Evolutionary conservation across 2,888 invertebrate genomes (phyloP).

Genomic region (Hyppa rectilinea): DNA sequence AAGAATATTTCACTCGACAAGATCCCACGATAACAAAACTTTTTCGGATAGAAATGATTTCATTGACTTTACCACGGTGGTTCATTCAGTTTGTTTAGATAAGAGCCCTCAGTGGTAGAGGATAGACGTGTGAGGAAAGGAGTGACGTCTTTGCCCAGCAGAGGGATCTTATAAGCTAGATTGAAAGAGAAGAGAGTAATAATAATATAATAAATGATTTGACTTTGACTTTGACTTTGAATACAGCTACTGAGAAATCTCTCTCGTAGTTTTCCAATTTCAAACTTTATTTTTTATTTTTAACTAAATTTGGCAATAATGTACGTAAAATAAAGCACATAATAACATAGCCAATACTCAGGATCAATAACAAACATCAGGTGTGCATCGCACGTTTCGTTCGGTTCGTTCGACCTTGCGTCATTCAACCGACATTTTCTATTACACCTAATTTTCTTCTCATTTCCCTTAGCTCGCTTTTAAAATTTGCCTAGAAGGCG

Average conservation of each 20-base stretch:
- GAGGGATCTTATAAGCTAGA: neutral
- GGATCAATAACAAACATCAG: constrained; percentile 5
- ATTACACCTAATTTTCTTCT: constrained; percentile 47
- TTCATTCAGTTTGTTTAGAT: neutral
- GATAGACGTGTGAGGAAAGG: neutral
- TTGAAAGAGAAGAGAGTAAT: neutral
- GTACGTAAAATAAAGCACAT: neutral
- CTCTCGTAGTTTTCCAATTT: neutral
- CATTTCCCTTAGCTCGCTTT: constrained; percentile 48
- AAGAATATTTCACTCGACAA: constrained; percentile 14
- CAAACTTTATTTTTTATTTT: too few species aligned
- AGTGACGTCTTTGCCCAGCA: neutral
- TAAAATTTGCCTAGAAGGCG: constrained; percentile 32
- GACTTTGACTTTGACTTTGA: too few species aligned
- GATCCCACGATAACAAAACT: neutral
- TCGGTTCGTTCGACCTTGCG: constrained; percentile 11
- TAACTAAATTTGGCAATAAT: neutral
- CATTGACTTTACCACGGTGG: neutral
- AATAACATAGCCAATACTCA: too few species aligned
- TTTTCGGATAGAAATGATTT: neutral
- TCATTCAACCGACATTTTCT: constrained; percentile 25
- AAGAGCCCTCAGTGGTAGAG: neutral
- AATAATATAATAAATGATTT: too few species aligned
- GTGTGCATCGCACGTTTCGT: constrained; percentile 7
- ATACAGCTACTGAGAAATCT: neutral